Percentiles rank a stretch among this genome's conserved stretches.
Evolutionary conservation across 2,888 invertebrate species (phyloP).

Genomic region (Luperina nickerlii): DNA sequence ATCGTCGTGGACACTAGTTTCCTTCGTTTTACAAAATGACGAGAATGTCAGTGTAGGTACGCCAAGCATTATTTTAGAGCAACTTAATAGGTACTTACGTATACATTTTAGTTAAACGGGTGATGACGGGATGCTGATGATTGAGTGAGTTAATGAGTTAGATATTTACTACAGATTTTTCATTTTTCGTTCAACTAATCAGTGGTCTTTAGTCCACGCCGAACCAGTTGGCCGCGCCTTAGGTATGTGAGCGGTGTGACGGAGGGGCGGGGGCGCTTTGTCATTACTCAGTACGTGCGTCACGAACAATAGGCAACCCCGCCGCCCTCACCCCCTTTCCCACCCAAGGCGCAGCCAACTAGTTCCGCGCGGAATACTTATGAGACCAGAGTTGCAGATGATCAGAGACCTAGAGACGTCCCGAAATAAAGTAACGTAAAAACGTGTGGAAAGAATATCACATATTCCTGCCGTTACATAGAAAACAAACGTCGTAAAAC

Average conservation of each 20-base stretch:
- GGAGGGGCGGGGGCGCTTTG: no score
- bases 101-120: background rate
- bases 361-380: background rate
- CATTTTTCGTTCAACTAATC: background rate
- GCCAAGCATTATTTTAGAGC: background rate
- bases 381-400: background rate
- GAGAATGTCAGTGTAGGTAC: background rate
- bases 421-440: background rate
- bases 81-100: background rate
- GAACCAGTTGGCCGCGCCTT: no score
- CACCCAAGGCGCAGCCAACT: no score
- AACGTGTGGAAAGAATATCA: background rate
- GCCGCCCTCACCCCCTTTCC: no score
- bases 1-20: background rate
- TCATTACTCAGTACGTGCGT: no score
- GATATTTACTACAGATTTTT: background rate
- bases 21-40: background rate
- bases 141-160: background rate
- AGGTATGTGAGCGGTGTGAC: no score
- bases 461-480: background rate
- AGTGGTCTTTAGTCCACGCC: no score
- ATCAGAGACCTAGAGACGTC: background rate
- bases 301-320: no score
- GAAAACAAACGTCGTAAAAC: slow-evolving; percentile 4
- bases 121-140: no score